Percentiles rank a stretch among this genome's conserved stretches.
These are phyloP conservation scores for Zapus hudsonius DNA, from an alignment of 2,113 vertebrate species.

Conservation along the genomic window DNA sequence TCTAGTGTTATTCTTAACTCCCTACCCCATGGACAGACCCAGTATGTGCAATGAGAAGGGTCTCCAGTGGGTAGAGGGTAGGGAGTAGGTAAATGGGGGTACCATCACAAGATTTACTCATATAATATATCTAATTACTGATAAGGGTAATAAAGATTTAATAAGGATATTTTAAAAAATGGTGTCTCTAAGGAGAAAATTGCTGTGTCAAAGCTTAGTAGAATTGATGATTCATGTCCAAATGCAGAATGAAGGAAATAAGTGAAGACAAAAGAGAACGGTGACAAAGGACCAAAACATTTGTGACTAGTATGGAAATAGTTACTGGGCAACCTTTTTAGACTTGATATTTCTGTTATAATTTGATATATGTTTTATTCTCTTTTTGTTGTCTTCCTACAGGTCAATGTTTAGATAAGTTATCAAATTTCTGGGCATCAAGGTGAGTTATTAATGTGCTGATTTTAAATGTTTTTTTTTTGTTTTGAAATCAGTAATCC, in stretches of 20 bases:
- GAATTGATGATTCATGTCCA: background rate
- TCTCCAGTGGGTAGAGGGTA: no score
- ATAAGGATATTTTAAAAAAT: no score
- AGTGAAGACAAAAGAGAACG: background rate
- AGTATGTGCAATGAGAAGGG: no score
- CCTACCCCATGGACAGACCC: no score
- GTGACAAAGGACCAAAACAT: background rate
- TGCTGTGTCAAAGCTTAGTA: no score
- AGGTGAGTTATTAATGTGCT: slow-evolving; percentile 9
- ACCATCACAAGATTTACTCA: no score
- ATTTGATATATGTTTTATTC: background rate
- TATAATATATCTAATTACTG: no score
- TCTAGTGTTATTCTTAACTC: no score
- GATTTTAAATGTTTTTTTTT: background rate
- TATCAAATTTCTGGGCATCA: background rate
- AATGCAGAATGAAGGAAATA: background rate
- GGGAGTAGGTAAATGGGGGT: no score
- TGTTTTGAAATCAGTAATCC: background rate
- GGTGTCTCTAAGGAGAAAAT: no score
- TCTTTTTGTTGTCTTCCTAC: slow-evolving; percentile 23
- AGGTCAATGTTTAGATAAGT: background rate
- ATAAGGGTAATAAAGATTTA: no score
- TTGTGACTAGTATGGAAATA: background rate
- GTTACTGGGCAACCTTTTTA: background rate
- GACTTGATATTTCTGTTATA: background rate